Conservation (phyloP, 2,113 vertebrate species). For the Romanogobio albipinnatus region DNA sequence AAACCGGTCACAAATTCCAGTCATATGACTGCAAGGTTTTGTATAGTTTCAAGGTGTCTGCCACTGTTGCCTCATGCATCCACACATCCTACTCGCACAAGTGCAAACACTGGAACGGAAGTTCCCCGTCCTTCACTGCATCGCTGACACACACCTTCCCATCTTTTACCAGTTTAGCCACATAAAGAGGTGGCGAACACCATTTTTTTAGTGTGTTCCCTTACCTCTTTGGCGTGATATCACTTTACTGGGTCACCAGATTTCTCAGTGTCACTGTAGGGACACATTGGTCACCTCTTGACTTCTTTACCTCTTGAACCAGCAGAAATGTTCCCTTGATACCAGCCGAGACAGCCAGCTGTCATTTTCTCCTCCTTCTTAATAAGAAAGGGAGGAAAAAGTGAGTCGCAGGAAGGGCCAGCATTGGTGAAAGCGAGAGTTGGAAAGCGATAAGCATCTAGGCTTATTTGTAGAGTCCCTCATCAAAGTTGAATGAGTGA, state of each 20-base stretch:
- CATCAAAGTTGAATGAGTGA: slow-evolving; percentile 81
- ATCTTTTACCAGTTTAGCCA: slow-evolving; percentile 28
- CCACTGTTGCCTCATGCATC: neutral
- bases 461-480: slow-evolving; percentile 73
- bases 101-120: slow-evolving; percentile 39
- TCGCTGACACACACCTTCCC: slow-evolving; percentile 57
- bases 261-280: slow-evolving; percentile 72
- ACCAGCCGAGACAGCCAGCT: slow-evolving; percentile 66
- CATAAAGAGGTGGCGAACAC: slow-evolving; percentile 55
- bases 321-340: slow-evolving; percentile 54
- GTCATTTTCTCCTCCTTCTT: slow-evolving; percentile 70
- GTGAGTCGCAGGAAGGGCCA: slow-evolving; percentile 49
- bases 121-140: slow-evolving; percentile 48
- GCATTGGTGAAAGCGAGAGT: slow-evolving; percentile 53
- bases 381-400: slow-evolving; percentile 48
- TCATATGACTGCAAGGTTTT: slow-evolving; percentile 10
- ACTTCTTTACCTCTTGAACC: slow-evolving; percentile 78
- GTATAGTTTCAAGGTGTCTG: slow-evolving; percentile 12
- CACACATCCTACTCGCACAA: neutral
- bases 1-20: slow-evolving; percentile 23
- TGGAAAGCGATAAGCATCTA: slow-evolving; percentile 72
- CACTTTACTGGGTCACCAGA: slow-evolving; percentile 77
- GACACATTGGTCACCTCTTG: slow-evolving; percentile 72
- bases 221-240: slow-evolving; percentile 66
- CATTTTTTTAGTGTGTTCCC: neutral